Conservation (phyloP, 2,888 invertebrate species). For the Eustalomyia histrio region DNA sequence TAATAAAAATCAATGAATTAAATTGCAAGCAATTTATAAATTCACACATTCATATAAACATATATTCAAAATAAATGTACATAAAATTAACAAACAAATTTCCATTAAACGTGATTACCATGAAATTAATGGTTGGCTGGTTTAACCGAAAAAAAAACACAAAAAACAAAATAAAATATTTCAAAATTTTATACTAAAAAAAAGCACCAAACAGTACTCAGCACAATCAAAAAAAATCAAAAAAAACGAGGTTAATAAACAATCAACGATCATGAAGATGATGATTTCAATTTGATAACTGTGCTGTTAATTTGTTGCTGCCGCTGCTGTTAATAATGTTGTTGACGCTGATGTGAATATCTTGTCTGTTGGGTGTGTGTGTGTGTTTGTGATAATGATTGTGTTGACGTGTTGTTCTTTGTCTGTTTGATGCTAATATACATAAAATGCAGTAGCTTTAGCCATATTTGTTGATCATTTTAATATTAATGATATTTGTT, state of each 20-base stretch:
- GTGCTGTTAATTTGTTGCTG: slow-evolving; percentile 27
- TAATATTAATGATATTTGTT: slow-evolving; percentile 20
- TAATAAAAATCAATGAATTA: slow-evolving; percentile 55
- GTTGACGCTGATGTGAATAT: slow-evolving; percentile 22
- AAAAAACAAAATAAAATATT: slow-evolving; percentile 24
- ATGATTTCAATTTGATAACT: slow-evolving; percentile 49
- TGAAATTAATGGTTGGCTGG: slow-evolving; percentile 62
- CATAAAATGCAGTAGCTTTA: slow-evolving; percentile 22
- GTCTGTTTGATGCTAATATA: slow-evolving; percentile 11
- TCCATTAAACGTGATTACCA: slow-evolving; percentile 62
- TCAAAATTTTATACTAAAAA: slow-evolving; percentile 20
- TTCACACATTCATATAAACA: slow-evolving; percentile 27
- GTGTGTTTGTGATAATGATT: too few species aligned
- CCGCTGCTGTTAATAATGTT: slow-evolving; percentile 14
- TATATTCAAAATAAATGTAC: slow-evolving; percentile 25
- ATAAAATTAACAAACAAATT: slow-evolving; percentile 63
- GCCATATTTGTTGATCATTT: slow-evolving; percentile 27
- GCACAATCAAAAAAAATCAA: slow-evolving; percentile 22
- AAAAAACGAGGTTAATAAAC: slow-evolving; percentile 59
- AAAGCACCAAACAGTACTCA: slow-evolving; percentile 4
- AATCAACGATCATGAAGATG: slow-evolving; percentile 40
- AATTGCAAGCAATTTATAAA: slow-evolving; percentile 54
- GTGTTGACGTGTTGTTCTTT: too few species aligned
- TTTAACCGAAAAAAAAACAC: slow-evolving; percentile 35
- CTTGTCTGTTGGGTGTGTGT: background rate